A percentile compares a stretch with the other conserved stretches of the same genome.
These are phyloP conservation scores for Listronotus bonariensis DNA, from an alignment of 1,140 invertebrate genomes.

Conservation along the genomic window DNA sequence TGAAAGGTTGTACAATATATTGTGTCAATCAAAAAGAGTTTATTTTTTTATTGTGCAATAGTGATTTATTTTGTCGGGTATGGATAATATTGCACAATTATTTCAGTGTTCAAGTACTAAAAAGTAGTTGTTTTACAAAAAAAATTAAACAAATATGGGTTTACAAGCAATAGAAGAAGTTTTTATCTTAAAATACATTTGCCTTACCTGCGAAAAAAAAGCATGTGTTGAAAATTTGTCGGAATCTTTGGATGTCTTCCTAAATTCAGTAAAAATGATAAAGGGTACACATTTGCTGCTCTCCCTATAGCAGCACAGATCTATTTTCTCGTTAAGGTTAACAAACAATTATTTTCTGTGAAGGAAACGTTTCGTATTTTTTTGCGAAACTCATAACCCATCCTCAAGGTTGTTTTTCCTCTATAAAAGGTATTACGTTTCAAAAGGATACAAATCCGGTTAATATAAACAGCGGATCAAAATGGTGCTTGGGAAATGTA, in stretches of 20 bases:
- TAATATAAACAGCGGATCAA: slow-evolving; percentile 89
- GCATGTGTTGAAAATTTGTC: slow-evolving; percentile 95
- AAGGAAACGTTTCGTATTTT: neutral
- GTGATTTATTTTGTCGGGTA: too few species aligned
- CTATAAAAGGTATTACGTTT: too few species aligned
- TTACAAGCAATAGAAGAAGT: too few species aligned
- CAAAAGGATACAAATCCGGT: slow-evolving; percentile 91
- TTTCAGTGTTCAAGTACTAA: too few species aligned
- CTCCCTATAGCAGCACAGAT: slow-evolving; percentile 84
- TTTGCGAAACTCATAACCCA: neutral
- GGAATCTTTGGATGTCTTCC: slow-evolving; percentile 93
- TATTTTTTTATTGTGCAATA: too few species aligned
- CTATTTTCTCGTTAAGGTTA: slow-evolving; percentile 57
- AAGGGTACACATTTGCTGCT: slow-evolving; percentile 92
- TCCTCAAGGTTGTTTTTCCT: too few species aligned
- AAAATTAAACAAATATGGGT: too few species aligned
- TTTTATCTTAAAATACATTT: neutral
- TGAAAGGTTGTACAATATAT: too few species aligned
- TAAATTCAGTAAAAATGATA: slow-evolving; percentile 93
- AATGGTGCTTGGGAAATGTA: slow-evolving; percentile 94
- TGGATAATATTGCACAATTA: too few species aligned
- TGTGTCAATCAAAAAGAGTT: too few species aligned
- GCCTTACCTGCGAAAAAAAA: slow-evolving; percentile 93
- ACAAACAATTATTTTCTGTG: too few species aligned
- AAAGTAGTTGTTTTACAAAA: too few species aligned